phyloP scores from a whole-genome alignment of 2,113 vertebrate genomes.

The Embiotoca jacksoni region DNA sequence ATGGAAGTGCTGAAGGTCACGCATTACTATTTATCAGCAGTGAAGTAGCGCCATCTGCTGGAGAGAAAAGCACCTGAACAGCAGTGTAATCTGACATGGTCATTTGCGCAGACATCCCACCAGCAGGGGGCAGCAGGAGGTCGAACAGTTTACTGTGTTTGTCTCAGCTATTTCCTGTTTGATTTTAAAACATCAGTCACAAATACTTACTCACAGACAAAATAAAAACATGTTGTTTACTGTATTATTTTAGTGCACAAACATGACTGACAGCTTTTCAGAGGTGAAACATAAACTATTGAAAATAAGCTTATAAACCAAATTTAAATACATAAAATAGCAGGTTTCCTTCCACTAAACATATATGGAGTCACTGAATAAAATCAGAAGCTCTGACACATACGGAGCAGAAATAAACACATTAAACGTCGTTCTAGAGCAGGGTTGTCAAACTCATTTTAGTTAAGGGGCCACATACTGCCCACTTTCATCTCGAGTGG shows the following conservation, averaged over 20 bases:
- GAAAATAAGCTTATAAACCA: neutral
- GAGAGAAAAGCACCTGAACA: neutral
- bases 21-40: neutral
- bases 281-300: neutral
- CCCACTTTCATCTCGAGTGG: too few relatives aligned
- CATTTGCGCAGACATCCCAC: constrained; percentile 6
- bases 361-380: neutral
- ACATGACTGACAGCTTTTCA: neutral
- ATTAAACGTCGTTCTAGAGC: neutral
- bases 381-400: neutral
- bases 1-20: neutral
- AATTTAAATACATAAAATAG: neutral
- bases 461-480: too few relatives aligned
- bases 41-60: constrained; percentile 1
- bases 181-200: neutral
- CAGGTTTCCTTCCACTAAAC: constrained; percentile 8
- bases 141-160: too few relatives aligned
- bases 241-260: neutral
- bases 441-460: too few relatives aligned
- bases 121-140: constrained; percentile 39
- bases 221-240: neutral
- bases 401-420: constrained; percentile 9
- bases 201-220: constrained; percentile 1
- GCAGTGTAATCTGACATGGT: too few relatives aligned
- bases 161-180: too few relatives aligned